Evolutionary conservation across 1,140 invertebrate species (phyloP).

Genomic region (Drosophila nigromelanica): DNA sequence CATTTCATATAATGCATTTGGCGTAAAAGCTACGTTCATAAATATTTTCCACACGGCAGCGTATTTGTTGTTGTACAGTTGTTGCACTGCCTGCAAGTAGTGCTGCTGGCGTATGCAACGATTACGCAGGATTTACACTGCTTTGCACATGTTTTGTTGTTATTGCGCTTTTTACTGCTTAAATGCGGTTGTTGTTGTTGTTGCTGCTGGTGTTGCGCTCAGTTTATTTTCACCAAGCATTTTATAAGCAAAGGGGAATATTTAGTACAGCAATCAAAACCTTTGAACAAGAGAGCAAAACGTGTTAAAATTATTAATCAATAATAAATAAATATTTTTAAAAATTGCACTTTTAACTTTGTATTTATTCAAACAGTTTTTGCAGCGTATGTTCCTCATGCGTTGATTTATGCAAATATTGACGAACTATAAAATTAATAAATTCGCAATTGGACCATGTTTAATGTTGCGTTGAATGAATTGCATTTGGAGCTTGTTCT

Average conservation of each 20-base stretch:
- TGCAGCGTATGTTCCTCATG: background rate
- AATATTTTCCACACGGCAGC: conserved; percentile 76
- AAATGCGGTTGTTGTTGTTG: conserved; percentile 23
- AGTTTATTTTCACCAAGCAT: conserved; percentile 33
- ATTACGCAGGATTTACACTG: conserved; percentile 75
- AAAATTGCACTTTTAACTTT: too few relatives aligned
- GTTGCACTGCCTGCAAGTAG: conserved; percentile 41
- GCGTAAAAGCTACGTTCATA: conserved; percentile 74
- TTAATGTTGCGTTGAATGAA: conserved; percentile 20
- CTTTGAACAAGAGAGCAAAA: background rate
- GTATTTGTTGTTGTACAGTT: conserved; percentile 23
- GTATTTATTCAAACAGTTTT: too few relatives aligned
- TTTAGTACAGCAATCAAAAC: background rate
- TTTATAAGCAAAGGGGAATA: conserved; percentile 13
- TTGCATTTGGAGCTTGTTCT: conserved; percentile 22
- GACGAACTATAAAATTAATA: conserved; percentile 20
- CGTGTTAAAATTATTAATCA: background rate
- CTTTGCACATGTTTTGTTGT: conserved; percentile 47
- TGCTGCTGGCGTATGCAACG: conserved; percentile 57
- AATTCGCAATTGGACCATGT: conserved; percentile 17
- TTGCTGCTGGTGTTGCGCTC: conserved; percentile 4
- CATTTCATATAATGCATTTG: conserved; percentile 73
- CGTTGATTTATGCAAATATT: conserved; percentile 12
- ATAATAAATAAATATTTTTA: background rate
- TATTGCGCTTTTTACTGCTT: conserved; percentile 49